Evolutionary conservation across 1,140 invertebrate genomes (phyloP).

Genomic region (Diuraphis noxia): DNA sequence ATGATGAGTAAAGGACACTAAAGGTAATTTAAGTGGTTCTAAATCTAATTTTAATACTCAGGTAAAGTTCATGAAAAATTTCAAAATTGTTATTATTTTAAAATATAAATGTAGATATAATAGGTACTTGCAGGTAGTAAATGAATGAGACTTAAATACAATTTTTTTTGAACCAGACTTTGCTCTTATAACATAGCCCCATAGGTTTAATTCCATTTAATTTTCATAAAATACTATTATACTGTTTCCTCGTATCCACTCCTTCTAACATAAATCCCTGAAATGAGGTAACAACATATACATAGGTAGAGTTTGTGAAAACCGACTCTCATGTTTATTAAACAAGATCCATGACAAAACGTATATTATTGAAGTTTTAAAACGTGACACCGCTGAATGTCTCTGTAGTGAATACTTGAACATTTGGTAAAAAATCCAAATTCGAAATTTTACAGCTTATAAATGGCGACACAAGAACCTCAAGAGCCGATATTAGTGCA

Average conservation of each 20-base stretch:
- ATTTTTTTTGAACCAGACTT: not conserved
- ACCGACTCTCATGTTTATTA: not conserved
- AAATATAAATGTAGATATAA: no score
- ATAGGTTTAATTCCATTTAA: not conserved
- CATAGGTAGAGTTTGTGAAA: not conserved
- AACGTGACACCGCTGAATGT: not conserved
- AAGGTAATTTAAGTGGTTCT: not conserved
- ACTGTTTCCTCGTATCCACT: not conserved
- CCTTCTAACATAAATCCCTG: not conserved
- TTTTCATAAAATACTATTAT: not conserved
- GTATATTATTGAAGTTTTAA: not conserved
- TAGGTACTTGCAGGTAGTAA: no score
- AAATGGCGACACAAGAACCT: slow-evolving; percentile 12
- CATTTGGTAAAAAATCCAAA: not conserved
- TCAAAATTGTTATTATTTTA: not conserved
- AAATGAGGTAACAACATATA: not conserved
- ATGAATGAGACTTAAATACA: not conserved
- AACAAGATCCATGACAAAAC: not conserved
- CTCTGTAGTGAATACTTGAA: not conserved
- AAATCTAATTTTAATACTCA: not conserved
- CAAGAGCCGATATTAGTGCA: slow-evolving; percentile 54
- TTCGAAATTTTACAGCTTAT: slow-evolving; percentile 24
- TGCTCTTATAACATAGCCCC: not conserved
- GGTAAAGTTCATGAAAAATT: not conserved
- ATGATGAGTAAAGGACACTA: no score